Base-by-base conservation (phyloP, 1,140 invertebrate species). In the Psilanteris sp. region DNA sequence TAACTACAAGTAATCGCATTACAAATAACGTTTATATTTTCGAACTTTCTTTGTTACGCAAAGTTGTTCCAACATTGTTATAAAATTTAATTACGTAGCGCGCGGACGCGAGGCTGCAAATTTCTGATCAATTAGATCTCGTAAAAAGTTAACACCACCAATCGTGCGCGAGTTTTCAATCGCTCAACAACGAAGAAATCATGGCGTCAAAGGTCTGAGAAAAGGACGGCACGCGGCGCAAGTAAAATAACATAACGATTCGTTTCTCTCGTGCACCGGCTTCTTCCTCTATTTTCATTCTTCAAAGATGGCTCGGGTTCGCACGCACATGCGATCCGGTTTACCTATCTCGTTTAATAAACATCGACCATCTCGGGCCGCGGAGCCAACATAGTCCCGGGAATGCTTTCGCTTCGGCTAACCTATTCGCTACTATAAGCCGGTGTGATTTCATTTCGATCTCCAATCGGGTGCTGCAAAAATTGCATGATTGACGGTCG, bases 271-370 rank as follows among this genome's bases (percentile, higher is more conserved):
- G 29, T 57, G 62, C 34, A 50, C 67, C 36, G 32, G 54, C 59
- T 79, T 59, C 62, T 73, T 81, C 73, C 77, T 79, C 79, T 85
- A 83, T 85, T 85, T 85, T 83, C 84, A 87, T 85, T 85, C 84
- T 79, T 79, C 54, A 59, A 76, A 82, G 78, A 82, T 80, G 54
- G 74, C 48, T 74, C 31, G 61, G 64, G 67, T 80, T 78, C 72
- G 78, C 77, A 76, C 68, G 77, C 70, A 72, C 71, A 57, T 27
- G 43, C 82, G 79, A 87, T 85, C 85, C 85, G 84, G 85, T 86
- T 85, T 86, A 81, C 82, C 81, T 85, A 85, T 87, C 84, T 85
- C 76, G 83, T 84, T 80, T 81, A 86, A 86, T 87, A 86, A 85
- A 86, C 83, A 83, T 83, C 77, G 68, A 31, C 68, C 61, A 74